Conservation (phyloP, 1,140 invertebrate species). For the Lordiphosa collinella region DNA sequence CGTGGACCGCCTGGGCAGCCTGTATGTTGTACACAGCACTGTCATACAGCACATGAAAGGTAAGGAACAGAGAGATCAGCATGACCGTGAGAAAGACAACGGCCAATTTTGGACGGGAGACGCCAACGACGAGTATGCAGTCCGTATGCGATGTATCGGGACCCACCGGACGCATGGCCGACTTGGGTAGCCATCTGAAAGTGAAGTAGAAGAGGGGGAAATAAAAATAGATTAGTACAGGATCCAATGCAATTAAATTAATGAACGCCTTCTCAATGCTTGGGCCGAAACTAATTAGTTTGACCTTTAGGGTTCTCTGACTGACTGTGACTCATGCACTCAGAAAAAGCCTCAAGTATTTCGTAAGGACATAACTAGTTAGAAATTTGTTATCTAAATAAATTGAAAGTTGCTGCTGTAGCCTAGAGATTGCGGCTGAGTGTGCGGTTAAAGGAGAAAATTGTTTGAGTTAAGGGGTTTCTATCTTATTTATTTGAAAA, state of each 20-base stretch:
- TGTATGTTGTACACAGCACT: constrained; percentile 89
- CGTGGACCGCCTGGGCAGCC: constrained; percentile 71
- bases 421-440: no score
- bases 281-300: constrained; percentile 49
- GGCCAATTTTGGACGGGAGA: constrained; percentile 89
- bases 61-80: constrained; percentile 88
- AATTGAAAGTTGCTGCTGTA: no score
- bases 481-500: no score
- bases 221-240: constrained; percentile 27
- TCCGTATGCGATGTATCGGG: constrained; percentile 85
- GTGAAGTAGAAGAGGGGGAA: constrained; percentile 1
- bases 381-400: no score
- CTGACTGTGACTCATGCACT: not conserved
- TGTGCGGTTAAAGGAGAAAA: no score
- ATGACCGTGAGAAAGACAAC: constrained; percentile 88
- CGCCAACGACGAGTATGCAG: constrained; percentile 88
- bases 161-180: constrained; percentile 87
- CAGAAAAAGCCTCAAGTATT: no score
- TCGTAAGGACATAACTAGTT: no score
- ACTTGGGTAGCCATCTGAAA: constrained; percentile 87
- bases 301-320: constrained; percentile 27
- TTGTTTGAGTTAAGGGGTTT: no score
- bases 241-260: constrained; percentile 7
- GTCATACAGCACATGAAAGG: constrained; percentile 90
- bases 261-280: not conserved